Base-by-base conservation (phyloP, 2,797 vertebrate genomes). In the Scleropages formosus region DNA sequence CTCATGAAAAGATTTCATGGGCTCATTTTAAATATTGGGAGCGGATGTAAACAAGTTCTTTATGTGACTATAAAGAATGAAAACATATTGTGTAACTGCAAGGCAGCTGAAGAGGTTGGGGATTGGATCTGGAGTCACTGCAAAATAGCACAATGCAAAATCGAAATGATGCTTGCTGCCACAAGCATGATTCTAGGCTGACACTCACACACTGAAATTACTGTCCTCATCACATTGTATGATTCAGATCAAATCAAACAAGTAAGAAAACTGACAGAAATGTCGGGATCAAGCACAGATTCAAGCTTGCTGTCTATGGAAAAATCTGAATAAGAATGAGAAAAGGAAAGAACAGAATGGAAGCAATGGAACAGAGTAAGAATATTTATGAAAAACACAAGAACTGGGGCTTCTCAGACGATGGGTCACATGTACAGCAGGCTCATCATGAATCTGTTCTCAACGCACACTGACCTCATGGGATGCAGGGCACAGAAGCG, bases 251-350 rank as follows among this genome's bases (percentile, higher is more conserved):
- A 47, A 8, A 49, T 56, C 56, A 13, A 44, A 26, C 12, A 60
- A 18, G 16, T n/a, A 22, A n/a, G n/a, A 22, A n/a, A 2, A 16
- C 4, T 61, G 31, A 56, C 58, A 6, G 49, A 53, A 53, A 53
- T n/a, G n/a, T n/a, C n/a, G n/a, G n/a, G n/a, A n/a, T n/a, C n/a
- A 26, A 67, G 58, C 76, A 78, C 79, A 68, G 79, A 76, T 75
- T 51, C 59, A 78, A 61, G 72, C 70, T 70, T 71, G 79, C 74
- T 61, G 53, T 69, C 20, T 64, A 24, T 64, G 24, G 47, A 24
- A 74, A n/a, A 51, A 26, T 74, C 44, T 68, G 67, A 68, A 24
- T 66, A 26, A 58, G 20, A 15, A 44, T 9, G n/a, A 67, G n/a
- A 53, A 73, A 26, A 27, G 49, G 65, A 56, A 22, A 47, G 27